These are phyloP conservation scores for Chroicocephalus ridibundus DNA, from an alignment of 2,113 vertebrate species.

Conservation along the genomic window DNA sequence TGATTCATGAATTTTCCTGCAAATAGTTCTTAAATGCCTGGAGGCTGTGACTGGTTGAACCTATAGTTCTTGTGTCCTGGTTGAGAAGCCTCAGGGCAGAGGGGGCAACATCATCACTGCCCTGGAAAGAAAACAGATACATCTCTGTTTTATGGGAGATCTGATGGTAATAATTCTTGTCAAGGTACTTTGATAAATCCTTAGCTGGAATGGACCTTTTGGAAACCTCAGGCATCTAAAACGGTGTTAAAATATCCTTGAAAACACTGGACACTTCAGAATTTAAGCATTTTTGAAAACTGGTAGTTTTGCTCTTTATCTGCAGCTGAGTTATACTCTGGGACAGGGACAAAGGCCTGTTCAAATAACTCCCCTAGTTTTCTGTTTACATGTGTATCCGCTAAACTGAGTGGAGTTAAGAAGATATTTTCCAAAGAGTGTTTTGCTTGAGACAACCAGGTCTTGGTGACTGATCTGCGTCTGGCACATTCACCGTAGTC, in stretches of 20 bases:
- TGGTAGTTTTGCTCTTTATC: not conserved
- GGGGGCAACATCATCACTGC: rapidly evolving
- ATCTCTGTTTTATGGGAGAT: not conserved
- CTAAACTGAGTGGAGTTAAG: not conserved
- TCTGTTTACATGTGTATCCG: not conserved
- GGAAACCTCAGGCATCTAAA: not conserved
- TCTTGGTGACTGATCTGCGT: not conserved
- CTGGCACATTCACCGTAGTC: not conserved
- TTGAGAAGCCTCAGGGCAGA: not conserved
- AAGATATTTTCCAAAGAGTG: not conserved
- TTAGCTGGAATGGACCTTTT: not conserved
- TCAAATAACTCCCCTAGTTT: not conserved
- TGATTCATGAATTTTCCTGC: not conserved
- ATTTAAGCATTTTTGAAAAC: not conserved
- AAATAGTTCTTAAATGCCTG: not conserved
- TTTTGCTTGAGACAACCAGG: not conserved
- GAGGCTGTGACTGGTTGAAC: not conserved
- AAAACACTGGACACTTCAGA: not conserved
- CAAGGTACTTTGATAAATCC: not conserved
- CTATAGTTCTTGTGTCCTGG: not conserved
- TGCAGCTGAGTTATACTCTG: not conserved
- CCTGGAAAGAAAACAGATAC: not conserved
- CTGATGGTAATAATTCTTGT: not conserved
- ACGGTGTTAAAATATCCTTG: not conserved
- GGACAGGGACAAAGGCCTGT: not conserved